These are phyloP conservation scores for Pseudorasbora parva DNA, from an alignment of 2,113 vertebrate species.

Conservation along the genomic window DNA sequence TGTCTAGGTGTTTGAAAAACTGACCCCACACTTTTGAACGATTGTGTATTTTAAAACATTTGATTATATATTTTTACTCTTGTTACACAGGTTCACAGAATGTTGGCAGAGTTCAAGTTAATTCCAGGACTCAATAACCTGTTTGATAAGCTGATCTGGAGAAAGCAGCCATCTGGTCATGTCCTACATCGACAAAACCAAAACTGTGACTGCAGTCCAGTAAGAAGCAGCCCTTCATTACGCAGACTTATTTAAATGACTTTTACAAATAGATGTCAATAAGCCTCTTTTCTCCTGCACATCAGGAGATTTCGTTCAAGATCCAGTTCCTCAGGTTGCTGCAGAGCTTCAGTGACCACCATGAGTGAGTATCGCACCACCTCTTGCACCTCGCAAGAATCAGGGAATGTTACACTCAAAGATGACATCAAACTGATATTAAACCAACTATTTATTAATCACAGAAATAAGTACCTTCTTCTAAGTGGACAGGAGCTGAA, in stretches of 20 bases:
- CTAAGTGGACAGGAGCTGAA: conserved; percentile 95
- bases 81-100: conserved; percentile 89
- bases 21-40: not conserved
- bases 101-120: conserved; percentile 95
- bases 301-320: conserved; percentile 96
- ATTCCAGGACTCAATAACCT: conserved; percentile 98
- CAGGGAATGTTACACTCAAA: no score
- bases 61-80: not conserved
- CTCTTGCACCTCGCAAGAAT: no score
- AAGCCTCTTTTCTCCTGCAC: not conserved
- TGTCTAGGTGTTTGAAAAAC: no score
- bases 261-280: not conserved
- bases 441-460: not conserved
- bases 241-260: not conserved
- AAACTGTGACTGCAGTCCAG: conserved; percentile 98
- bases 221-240: conserved; percentile 70
- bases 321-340: conserved; percentile 97
- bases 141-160: conserved; percentile 99
- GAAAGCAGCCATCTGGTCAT: conserved; percentile 90
- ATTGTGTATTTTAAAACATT: not conserved
- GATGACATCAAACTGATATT: not conserved
- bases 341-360: conserved; percentile 98
- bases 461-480: conserved; percentile 96
- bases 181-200: conserved; percentile 96
- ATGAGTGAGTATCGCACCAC: conserved; percentile 88